Evolutionary conservation across 2,888 invertebrate species (phyloP).

Genomic region (Plagodis pulveraria): DNA sequence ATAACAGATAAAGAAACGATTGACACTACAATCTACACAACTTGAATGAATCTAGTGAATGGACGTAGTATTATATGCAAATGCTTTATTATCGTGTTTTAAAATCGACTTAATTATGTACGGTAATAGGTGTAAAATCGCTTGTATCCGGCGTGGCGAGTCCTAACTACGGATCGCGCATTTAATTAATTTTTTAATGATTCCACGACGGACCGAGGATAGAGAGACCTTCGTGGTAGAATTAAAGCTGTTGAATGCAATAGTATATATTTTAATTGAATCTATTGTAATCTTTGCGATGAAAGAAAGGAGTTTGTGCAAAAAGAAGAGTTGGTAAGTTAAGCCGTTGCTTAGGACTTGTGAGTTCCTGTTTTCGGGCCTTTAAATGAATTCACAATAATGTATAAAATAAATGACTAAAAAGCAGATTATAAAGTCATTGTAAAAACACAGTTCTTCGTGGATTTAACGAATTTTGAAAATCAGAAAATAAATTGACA

Average conservation of each 20-base stretch:
- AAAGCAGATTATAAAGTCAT: too few relatives aligned
- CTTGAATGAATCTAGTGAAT: constrained; percentile 58
- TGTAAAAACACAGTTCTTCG: too few relatives aligned
- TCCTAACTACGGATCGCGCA: constrained; percentile 40
- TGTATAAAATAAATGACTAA: too few relatives aligned
- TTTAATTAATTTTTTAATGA: constrained; percentile 33
- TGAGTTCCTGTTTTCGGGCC: too few relatives aligned
- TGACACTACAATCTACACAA: constrained; percentile 28
- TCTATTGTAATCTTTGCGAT: too few relatives aligned
- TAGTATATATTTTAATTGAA: too few relatives aligned
- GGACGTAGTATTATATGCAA: constrained; percentile 74
- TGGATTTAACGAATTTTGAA: too few relatives aligned
- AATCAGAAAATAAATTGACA: too few relatives aligned
- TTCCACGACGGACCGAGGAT: constrained; percentile 33
- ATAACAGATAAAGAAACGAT: constrained; percentile 31
- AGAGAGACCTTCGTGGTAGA: constrained; percentile 23
- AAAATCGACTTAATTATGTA: constrained; percentile 70
- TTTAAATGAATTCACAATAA: too few relatives aligned
- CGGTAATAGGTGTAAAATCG: constrained; percentile 69
- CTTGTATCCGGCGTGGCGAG: constrained; percentile 59
- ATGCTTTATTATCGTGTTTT: constrained; percentile 62
- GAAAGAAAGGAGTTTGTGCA: too few relatives aligned
- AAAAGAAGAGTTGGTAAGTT: too few relatives aligned
- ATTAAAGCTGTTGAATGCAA: constrained; percentile 6
- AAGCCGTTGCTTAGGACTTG: too few relatives aligned